Evolutionary conservation across 2,797 vertebrate species (phyloP), one percentile per base, ranked within the genome.

Genomic region (Fistularia commersonii): DNA sequence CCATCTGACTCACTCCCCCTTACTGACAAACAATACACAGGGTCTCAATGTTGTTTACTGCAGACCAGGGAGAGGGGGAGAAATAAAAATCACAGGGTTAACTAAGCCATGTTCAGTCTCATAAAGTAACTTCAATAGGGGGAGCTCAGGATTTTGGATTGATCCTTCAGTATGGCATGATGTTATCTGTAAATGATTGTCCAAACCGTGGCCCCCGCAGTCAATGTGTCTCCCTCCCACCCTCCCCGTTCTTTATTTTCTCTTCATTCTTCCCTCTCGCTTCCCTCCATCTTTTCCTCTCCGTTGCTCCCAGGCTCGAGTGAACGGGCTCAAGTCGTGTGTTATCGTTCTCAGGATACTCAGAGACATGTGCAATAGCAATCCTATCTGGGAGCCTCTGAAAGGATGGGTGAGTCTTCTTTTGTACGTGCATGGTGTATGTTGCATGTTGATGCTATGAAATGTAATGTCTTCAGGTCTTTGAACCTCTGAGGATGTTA

Each of bases 261-360:
- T 45, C 6, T 15, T 43, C 9, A 37, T 50, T 58, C 45, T 38
- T 32, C 35, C 15, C 32, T 39, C 23, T 47, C 35, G 33, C 8
- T 23, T 40, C n/a, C n/a, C 35, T 57, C 50, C 48, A 7, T 66
- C 35, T 14, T 41, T 32, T 31, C 31, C 11, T 48, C 56, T 56
- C 46, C 54, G 45, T 50, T 39, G 50, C 38, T 59, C 61, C 56
- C 91, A 98, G 97, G 97, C 96, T 82, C 93, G 96, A 90, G 97
- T 97, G 86, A 98, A 98, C 41, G 96, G 97, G 87, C 90, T 99
- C 88, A 99, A 98, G 87, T 99, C 97, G 74, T 97, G 97, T 79
- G 95, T 99, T 86, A 97, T 99, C 82, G 92, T 99, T 65, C 94
- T 98, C 71, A 94, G 97, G 80, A 94, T 98, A 90, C 93, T 99